Base-by-base conservation (phyloP, 1,140 invertebrate species). In the Hyphantria cunea region DNA sequence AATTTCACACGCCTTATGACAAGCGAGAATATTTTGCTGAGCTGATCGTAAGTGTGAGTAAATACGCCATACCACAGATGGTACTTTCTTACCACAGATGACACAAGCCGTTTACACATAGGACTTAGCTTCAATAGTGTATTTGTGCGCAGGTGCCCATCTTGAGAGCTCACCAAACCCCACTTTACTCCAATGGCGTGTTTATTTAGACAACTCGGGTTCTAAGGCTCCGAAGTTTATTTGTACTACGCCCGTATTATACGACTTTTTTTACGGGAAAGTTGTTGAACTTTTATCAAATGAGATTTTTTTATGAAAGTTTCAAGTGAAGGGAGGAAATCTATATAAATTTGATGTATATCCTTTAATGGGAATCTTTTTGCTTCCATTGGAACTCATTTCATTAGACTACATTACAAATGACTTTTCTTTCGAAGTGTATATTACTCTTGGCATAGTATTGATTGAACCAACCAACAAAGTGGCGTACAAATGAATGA, bases 181-280 rank as follows among this genome's bases (percentile, higher is more conserved):
- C 6, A 17, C 25, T 17, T 45, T 34, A 34, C 25, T 39, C 37
- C 42, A 25, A 25, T 25, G 5, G 17, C 17, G 42, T 56, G 54
- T 58, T 49, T 58, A 49, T 58, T 58, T 58, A 58, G n/a, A 44
- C 41, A 44, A 44, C 41, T 42, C 45, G 12, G 42, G 17, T 4
- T 49, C n/a, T 6, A 25, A 42, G 42, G 45, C 13, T 58, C 44
- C 13, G 33, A 32, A 32, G 11, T 49, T n/a, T 48, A 58, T 58
- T 48, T 58, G 37, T 58, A 58, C 45, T 58, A 37, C 45, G 32
- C 55, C 45, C 45, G 33, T 49, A 58, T 49, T 49, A 58, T 39
- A 33, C 45, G 48, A 58, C 9, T 58, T 58, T 58, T 34, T 3
- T 32, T 34, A 12, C 10, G 34, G 13, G 33, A 37, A 49, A 45